Conservation (phyloP, 2,888 invertebrate species). For the Sinelater perroti region DNA sequence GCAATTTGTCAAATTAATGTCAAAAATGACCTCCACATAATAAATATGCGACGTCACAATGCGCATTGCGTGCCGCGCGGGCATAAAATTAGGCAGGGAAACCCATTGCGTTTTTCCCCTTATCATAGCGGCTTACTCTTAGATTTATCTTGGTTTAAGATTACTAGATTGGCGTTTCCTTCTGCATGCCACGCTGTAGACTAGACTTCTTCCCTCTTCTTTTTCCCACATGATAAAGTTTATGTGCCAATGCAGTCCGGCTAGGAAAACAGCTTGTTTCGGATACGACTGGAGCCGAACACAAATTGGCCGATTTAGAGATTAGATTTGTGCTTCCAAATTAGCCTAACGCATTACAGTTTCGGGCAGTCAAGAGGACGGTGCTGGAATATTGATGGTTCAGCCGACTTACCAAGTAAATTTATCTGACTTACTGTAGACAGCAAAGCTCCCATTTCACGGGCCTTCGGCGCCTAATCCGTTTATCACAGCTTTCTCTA, state of each 20-base stretch:
- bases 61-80: constrained; percentile 34
- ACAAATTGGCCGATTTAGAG: background rate
- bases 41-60: constrained; percentile 35
- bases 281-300: background rate
- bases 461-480: constrained; percentile 6
- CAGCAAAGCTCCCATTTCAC: constrained; percentile 5
- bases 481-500: constrained; percentile 7
- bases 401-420: constrained; percentile 2
- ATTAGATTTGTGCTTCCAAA: constrained; percentile 1
- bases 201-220: too few species aligned
- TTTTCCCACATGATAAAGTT: too few species aligned
- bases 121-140: constrained; percentile 31
- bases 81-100: constrained; percentile 28
- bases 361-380: background rate
- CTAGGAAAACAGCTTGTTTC: too few species aligned
- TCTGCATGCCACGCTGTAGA: constrained; percentile 19
- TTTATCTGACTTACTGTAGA: constrained; percentile 10
- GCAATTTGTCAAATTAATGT: constrained; percentile 15
- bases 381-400: constrained; percentile 1
- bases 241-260: too few species aligned
- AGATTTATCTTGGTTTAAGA: constrained; percentile 26
- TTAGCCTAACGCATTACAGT: background rate
- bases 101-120: constrained; percentile 32
- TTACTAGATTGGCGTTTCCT: constrained; percentile 18
- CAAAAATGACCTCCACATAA: constrained; percentile 26